A percentile compares a stretch with the other conserved stretches of the same genome.
phyloP scores from a whole-genome alignment of 2,888 invertebrate genomes.

The Cecidostiba fungosa region DNA sequence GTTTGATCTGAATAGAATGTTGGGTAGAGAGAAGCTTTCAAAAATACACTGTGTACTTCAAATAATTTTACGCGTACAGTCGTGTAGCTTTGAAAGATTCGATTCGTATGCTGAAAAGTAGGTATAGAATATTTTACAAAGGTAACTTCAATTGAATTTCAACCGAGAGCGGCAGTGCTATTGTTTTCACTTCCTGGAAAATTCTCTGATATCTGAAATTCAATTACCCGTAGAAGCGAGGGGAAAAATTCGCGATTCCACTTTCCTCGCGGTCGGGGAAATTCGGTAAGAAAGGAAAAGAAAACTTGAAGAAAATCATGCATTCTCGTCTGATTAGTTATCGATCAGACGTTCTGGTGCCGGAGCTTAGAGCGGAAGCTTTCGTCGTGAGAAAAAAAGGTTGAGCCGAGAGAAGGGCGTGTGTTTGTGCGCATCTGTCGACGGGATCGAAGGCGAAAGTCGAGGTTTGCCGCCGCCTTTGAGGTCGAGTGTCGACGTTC shows the following conservation, averaged over 20 bases:
- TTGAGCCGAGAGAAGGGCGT: conserved; percentile 25
- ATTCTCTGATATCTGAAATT: conserved; percentile 32
- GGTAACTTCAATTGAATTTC: conserved; percentile 11
- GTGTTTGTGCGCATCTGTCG: conserved; percentile 62
- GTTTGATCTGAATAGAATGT: no score
- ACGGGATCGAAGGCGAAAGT: conserved; percentile 64
- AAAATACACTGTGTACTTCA: not conserved
- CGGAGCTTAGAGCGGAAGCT: conserved; percentile 27
- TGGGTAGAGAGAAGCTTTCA: no score
- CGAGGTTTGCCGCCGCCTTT: conserved; percentile 47
- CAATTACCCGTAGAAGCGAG: conserved; percentile 21
- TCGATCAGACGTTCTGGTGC: conserved; percentile 31
- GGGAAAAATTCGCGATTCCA: conserved; percentile 34
- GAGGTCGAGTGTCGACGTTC: conserved; percentile 54
- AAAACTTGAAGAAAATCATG: conserved; percentile 44
- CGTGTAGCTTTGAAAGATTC: not conserved
- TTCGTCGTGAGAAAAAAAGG: conserved; percentile 38
- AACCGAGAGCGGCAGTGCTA: not conserved
- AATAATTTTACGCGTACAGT: not conserved
- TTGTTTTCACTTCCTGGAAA: conserved; percentile 38
- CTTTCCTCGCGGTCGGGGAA: not conserved
- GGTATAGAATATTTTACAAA: conserved; percentile 4
- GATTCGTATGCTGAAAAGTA: not conserved
- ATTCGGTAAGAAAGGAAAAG: not conserved
- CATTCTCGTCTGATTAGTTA: conserved; percentile 55